Evolutionary conservation across 1,140 invertebrate species (phyloP).

Genomic region (Stegodyphus mimosarum): DNA sequence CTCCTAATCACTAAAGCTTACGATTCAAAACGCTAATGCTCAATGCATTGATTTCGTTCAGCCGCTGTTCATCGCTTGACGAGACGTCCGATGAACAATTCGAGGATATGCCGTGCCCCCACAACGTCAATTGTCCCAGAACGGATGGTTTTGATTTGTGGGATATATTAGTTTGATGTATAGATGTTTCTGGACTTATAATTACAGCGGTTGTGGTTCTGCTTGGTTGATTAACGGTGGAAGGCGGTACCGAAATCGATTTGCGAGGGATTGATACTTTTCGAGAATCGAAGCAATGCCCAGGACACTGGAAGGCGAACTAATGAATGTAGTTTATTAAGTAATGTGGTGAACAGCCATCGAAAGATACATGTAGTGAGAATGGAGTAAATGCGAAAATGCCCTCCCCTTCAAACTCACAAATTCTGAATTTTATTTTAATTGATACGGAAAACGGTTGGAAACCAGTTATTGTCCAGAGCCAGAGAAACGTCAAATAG

Average conservation of each 20-base stretch:
- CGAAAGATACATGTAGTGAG: background rate
- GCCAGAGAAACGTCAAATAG: no score
- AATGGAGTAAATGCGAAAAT: no score
- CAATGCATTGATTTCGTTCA: conserved; percentile 50
- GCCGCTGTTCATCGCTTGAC: background rate
- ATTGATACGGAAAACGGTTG: no score
- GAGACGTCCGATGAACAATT: background rate
- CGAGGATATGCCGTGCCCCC: background rate
- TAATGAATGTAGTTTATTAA: no score
- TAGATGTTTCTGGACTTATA: conserved; percentile 58
- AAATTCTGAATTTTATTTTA: no score
- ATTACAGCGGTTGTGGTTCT: conserved; percentile 52
- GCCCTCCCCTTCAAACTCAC: no score
- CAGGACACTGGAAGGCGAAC: no score
- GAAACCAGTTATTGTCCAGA: no score
- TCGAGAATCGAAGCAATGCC: background rate
- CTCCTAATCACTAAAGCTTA: conserved; percentile 28
- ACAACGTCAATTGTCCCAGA: conserved; percentile 48
- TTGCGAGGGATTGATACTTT: conserved; percentile 50
- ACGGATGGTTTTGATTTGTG: conserved; percentile 56
- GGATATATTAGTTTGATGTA: conserved; percentile 59
- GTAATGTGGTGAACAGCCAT: background rate
- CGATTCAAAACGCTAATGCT: conserved; percentile 4
- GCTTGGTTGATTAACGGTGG: conserved; percentile 36
- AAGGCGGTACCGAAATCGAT: conserved; percentile 3